A percentile compares a stretch with the other conserved stretches of the same genome.
Conservation (phyloP, 2,888 invertebrate genomes). For the Nineta flava region DNA sequence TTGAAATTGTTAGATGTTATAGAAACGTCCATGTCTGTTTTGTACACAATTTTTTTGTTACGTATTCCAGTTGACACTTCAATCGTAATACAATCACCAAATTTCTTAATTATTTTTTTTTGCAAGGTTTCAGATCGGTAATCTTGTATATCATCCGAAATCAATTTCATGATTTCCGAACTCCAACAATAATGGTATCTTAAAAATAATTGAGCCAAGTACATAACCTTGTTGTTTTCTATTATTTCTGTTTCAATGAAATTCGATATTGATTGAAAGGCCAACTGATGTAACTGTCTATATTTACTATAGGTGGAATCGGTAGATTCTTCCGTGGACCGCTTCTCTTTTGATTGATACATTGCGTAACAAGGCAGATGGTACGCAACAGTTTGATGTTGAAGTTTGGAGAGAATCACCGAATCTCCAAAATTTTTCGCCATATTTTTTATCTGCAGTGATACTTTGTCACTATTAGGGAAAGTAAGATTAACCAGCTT, state of each 20-base stretch:
- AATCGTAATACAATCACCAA: not conserved
- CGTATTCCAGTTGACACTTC: not conserved
- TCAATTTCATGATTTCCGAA: not conserved
- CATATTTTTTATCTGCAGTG: not conserved
- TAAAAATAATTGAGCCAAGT: slow-evolving; percentile 12
- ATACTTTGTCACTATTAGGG: not conserved
- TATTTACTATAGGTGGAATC: slow-evolving; percentile 8
- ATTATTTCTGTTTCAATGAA: slow-evolving; percentile 12
- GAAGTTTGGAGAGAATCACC: not conserved
- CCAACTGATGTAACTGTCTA: slow-evolving; percentile 12
- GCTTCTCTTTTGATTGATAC: slow-evolving; percentile 6
- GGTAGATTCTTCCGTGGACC: not conserved
- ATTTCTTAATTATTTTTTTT: not conserved
- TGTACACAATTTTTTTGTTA: slow-evolving; percentile 1
- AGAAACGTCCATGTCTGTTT: not conserved
- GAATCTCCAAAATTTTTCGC: not conserved
- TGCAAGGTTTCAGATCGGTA: not conserved
- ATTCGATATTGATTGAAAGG: slow-evolving; percentile 11
- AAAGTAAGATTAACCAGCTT: not conserved
- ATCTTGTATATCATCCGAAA: not conserved
- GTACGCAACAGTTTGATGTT: slow-evolving; percentile 28
- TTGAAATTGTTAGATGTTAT: not conserved
- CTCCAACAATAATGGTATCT: slow-evolving; percentile 1
- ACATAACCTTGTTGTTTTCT: slow-evolving; percentile 13
- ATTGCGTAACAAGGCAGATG: slow-evolving; percentile 20